Percentiles rank a stretch among this genome's conserved stretches.
Conservation (phyloP, 2,113 vertebrate species). For the Lagopus leucura region DNA sequence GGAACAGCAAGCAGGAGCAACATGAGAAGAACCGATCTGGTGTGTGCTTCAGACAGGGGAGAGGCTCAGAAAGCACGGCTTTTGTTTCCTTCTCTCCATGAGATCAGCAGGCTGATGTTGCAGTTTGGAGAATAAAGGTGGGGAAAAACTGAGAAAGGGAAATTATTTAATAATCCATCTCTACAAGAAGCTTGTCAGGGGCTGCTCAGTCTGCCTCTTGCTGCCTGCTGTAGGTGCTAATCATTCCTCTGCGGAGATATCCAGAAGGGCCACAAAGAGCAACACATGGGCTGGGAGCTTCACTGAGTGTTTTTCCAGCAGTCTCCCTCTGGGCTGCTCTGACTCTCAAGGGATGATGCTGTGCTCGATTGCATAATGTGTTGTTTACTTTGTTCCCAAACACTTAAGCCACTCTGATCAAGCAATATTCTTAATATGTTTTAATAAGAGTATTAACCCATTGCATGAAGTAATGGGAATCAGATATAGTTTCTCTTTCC, state of each 20-base stretch:
- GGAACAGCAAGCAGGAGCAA: not conserved
- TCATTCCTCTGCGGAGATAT: not conserved
- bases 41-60: rapidly evolving
- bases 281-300: not conserved
- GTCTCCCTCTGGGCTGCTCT: not conserved
- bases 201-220: not conserved
- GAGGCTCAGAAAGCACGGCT: not conserved
- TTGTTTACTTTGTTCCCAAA: conserved; percentile 9
- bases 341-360: not conserved
- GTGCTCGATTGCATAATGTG: not conserved
- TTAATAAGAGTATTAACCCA: not conserved
- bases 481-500: not conserved
- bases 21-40: not conserved
- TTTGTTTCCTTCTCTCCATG: not conserved
- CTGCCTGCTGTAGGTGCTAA: not conserved
- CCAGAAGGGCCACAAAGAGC: not conserved
- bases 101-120: not conserved
- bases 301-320: not conserved
- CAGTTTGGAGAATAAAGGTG: not conserved
- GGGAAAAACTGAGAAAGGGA: not conserved
- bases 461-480: not conserved
- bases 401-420: not conserved
- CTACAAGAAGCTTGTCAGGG: not conserved
- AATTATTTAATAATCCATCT: not conserved
- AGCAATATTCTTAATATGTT: not conserved